These are phyloP conservation scores for Eueremaeus valkanovi DNA, from an alignment of 2,888 invertebrate genomes.

Conservation along the genomic window DNA sequence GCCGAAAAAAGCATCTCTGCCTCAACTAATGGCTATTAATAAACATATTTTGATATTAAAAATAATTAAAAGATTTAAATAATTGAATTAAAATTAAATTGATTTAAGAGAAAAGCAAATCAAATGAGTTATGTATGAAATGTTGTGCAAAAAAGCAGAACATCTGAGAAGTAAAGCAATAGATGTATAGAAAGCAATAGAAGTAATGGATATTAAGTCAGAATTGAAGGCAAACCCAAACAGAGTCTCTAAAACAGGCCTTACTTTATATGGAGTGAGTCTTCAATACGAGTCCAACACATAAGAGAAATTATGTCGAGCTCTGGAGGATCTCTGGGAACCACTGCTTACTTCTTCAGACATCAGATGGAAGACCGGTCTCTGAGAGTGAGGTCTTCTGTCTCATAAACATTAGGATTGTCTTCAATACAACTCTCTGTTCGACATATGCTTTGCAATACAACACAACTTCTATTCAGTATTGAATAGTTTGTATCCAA, in stretches of 20 bases:
- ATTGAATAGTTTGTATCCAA: too few relatives aligned
- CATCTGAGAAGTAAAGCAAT: too few relatives aligned
- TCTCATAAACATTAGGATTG: not conserved
- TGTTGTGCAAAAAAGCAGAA: not conserved
- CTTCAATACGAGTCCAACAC: not conserved
- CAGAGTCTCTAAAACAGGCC: conserved; percentile 7
- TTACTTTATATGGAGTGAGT: conserved; percentile 30
- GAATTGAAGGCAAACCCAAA: conserved; percentile 24
- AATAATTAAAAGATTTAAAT: not conserved
- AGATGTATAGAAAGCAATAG: too few relatives aligned
- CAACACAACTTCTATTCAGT: too few relatives aligned
- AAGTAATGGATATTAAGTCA: conserved; percentile 22
- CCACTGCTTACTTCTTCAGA: not conserved
- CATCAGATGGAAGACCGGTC: conserved; percentile 13
- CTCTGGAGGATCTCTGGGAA: conserved; percentile 21
- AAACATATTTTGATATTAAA: not conserved
- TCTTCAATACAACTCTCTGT: not conserved
- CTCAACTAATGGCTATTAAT: not conserved
- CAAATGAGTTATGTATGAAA: conserved; percentile 8
- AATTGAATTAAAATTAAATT: conserved; percentile 17
- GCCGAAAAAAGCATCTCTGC: not conserved
- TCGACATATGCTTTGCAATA: not conserved
- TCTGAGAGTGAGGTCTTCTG: not conserved
- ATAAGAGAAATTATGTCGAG: not conserved
- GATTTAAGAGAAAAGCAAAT: not conserved